These are phyloP conservation scores for Anguilla japonica DNA, from an alignment of 2,113 vertebrate genomes.

Conservation along the genomic window DNA sequence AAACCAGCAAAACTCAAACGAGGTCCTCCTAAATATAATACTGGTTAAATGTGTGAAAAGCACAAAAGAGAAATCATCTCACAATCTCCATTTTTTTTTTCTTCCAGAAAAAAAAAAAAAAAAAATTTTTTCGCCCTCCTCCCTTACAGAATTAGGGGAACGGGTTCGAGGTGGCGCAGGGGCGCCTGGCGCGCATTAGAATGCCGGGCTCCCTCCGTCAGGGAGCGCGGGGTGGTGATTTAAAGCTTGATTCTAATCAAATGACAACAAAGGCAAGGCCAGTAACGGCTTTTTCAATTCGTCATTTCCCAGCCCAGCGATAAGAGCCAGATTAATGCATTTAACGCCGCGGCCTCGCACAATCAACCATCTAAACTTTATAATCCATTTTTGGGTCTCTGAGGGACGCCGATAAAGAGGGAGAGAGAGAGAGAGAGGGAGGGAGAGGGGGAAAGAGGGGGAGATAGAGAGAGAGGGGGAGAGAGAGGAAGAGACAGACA, in stretches of 20 bases:
- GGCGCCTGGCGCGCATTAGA: slow-evolving; percentile 57
- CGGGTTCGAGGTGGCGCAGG: slow-evolving; percentile 59
- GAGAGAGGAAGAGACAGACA: too few relatives aligned
- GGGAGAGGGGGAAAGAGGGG: not conserved
- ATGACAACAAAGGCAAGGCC: slow-evolving; percentile 74
- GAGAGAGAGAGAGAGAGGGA: slow-evolving; percentile 24
- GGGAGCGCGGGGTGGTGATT: slow-evolving; percentile 65
- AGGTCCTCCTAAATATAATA: not conserved
- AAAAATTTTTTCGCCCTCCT: slow-evolving; percentile 40
- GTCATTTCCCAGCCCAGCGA: slow-evolving; percentile 67
- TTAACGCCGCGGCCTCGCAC: slow-evolving; percentile 67
- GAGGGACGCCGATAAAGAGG: slow-evolving; percentile 66
- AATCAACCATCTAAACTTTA: slow-evolving; percentile 71
- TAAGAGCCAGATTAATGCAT: slow-evolving; percentile 74
- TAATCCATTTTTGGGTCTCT: slow-evolving; percentile 49
- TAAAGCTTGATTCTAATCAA: slow-evolving; percentile 76
- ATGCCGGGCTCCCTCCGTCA: slow-evolving; percentile 40
- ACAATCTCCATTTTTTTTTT: not conserved
- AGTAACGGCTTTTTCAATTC: slow-evolving; percentile 69
- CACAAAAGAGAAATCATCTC: not conserved
- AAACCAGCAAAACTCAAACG: too few relatives aligned
- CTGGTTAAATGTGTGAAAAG: not conserved
- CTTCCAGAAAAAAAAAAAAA: slow-evolving; percentile 8
- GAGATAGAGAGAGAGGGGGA: too few relatives aligned
- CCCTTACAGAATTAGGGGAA: slow-evolving; percentile 64